These are phyloP conservation scores for Squalus acanthias DNA, from an alignment of 2,797 vertebrate genomes.

Conservation along the genomic window DNA sequence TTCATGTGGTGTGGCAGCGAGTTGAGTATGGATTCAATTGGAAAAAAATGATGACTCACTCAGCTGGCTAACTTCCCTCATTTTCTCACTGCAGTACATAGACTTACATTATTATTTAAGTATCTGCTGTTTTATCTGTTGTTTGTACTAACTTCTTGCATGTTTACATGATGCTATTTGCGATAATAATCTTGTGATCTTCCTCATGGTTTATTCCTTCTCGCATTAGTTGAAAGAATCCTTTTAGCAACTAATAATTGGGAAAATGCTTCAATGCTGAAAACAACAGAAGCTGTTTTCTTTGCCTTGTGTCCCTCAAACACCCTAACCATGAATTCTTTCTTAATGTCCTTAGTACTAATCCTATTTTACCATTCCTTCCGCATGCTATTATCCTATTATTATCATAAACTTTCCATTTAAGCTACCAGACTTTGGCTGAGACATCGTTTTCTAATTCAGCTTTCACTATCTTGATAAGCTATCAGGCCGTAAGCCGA, in stretches of 20 bases:
- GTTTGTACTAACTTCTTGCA: neutral
- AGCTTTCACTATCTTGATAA: neutral
- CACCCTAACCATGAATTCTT: neutral
- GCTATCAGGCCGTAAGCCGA: neutral
- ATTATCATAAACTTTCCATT: slow-evolving; percentile 4
- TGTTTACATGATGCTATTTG: neutral
- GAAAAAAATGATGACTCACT: neutral
- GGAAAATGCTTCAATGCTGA: neutral
- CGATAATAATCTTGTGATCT: neutral
- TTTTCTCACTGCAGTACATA: neutral
- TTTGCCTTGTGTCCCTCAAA: neutral
- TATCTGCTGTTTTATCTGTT: neutral
- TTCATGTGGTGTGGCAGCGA: neutral
- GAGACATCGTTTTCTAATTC: neutral
- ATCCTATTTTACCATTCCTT: slow-evolving; percentile 26
- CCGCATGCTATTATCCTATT: neutral
- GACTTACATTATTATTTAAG: neutral
- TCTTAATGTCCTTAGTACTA: neutral
- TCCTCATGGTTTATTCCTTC: slow-evolving; percentile 27
- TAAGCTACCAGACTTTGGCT: neutral
- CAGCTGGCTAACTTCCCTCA: neutral
- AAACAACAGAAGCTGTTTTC: slow-evolving; percentile 2
- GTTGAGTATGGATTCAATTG: neutral
- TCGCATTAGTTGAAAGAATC: neutral
- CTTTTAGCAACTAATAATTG: neutral